These are phyloP conservation scores for Atrichornis clamosus DNA, from an alignment of 2,113 vertebrate genomes.

Conservation along the genomic window DNA sequence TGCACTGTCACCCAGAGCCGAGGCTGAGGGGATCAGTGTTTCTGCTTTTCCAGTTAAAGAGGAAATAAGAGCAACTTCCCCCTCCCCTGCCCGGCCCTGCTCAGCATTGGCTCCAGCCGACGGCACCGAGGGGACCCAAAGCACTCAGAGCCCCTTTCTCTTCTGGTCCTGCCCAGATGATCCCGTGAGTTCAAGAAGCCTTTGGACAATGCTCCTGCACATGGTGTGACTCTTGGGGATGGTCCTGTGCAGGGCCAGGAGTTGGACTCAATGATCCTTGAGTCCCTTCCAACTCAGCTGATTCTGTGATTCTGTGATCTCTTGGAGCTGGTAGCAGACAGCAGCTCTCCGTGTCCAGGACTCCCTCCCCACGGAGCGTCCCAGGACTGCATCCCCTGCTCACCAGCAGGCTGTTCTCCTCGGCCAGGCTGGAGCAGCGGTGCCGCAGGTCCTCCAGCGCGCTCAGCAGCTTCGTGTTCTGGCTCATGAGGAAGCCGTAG, in stretches of 20 bases:
- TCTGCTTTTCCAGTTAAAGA: slow-evolving; percentile 44
- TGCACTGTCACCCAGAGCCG: background rate
- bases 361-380: background rate
- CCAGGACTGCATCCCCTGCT: background rate
- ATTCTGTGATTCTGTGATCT: background rate
- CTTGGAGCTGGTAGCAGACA: background rate
- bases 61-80: background rate
- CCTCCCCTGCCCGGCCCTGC: background rate
- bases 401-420: slow-evolving; percentile 94
- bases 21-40: background rate
- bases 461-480: slow-evolving; percentile 87
- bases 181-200: background rate
- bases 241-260: background rate
- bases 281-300: background rate
- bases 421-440: slow-evolving; percentile 83
- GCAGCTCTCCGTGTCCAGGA: background rate
- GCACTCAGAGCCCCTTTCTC: background rate
- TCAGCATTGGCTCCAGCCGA: background rate
- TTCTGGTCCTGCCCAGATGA: background rate
- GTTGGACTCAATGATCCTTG: background rate
- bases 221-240: background rate
- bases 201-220: background rate
- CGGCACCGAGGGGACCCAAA: background rate
- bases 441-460: slow-evolving; percentile 85
- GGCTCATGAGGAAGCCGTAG: slow-evolving; percentile 79